Base-by-base conservation (phyloP, 2,797 vertebrate genomes). In the Pangasius djambal region DNA sequence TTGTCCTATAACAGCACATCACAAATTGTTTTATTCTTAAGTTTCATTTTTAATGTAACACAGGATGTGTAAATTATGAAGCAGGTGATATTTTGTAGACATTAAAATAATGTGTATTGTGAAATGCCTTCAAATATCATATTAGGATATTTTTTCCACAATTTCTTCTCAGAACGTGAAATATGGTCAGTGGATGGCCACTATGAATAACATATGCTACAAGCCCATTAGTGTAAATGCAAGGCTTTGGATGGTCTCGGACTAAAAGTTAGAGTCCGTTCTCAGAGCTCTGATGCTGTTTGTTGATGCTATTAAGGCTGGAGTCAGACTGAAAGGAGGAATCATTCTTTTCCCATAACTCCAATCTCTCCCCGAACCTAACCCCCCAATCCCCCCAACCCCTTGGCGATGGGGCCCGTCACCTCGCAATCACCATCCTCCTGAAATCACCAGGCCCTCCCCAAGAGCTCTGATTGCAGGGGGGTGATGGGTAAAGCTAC, bases 381-480 rank as follows among this genome's bases (percentile, higher is more conserved):
- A 40, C 34, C 28, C 34, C 34, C 3, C 22, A 13, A 31, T 61
- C 61, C 65, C 85, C 31, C 8, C 34, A 0, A 10, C 25, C 8
- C 2, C 25, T 13, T 48, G 28, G 8, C 4, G 16, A 55, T 9
- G 25, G 67, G 67, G 72, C 61, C 88, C 13, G 88, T 79, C 79
- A 52, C 72, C 48, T 72, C 75, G 83, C 90, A 91, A 91, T 90
- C 88, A 86, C 88, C 77, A 44, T 31, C 52, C 63, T 89, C 86
- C 81, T 79, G 70, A 90, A 89, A 87, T 83, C 89, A 90, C 85
- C 89, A 88, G 84, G 50, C 44, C 48, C 55, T 59, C 28, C 84
- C 28, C 20, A 31, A 86, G 88, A 81, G 55, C 89, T 85, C 89
- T 92, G 89, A 91, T 92, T 92, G 85, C 77, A 25, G 89, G 78